Conservation (phyloP, 1,140 invertebrate genomes). For the Lutraria rhynchaena region DNA sequence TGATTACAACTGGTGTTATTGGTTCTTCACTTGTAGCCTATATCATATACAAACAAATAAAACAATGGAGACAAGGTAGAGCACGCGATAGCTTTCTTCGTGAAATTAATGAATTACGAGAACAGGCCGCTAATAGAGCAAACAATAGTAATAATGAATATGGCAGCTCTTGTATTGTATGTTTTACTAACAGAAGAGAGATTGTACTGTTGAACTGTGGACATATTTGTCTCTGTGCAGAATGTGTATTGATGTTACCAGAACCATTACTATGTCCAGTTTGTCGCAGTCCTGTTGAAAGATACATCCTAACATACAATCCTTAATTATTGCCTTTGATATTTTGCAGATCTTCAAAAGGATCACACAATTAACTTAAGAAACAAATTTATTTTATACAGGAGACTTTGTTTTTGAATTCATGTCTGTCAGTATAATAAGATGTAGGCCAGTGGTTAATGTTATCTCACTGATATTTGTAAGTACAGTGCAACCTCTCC, state of each 20-base stretch:
- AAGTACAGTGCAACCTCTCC: no score
- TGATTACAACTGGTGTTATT: slow-evolving; percentile 67
- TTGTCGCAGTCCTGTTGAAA: slow-evolving; percentile 75
- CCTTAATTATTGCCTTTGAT: no score
- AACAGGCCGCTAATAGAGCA: neutral
- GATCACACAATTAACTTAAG: no score
- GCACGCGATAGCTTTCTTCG: slow-evolving; percentile 55
- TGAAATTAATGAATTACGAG: slow-evolving; percentile 53
- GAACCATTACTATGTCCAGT: slow-evolving; percentile 79
- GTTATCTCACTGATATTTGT: no score
- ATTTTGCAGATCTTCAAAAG: no score
- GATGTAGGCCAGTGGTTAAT: no score
- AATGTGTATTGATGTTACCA: slow-evolving; percentile 78
- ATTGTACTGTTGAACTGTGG: slow-evolving; percentile 81
- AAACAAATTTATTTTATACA: no score
- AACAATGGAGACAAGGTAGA: slow-evolving; percentile 52
- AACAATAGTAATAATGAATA: slow-evolving; percentile 12
- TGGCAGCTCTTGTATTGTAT: slow-evolving; percentile 81
- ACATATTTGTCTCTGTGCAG: slow-evolving; percentile 81
- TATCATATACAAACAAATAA: slow-evolving; percentile 68
- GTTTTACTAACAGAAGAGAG: slow-evolving; percentile 79
- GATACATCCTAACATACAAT: slow-evolving; percentile 43
- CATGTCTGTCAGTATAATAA: no score
- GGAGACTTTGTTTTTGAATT: no score
- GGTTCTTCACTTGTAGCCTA: slow-evolving; percentile 67